phyloP scores from a whole-genome alignment of 2,113 vertebrate species.

The Labrus mixtus region DNA sequence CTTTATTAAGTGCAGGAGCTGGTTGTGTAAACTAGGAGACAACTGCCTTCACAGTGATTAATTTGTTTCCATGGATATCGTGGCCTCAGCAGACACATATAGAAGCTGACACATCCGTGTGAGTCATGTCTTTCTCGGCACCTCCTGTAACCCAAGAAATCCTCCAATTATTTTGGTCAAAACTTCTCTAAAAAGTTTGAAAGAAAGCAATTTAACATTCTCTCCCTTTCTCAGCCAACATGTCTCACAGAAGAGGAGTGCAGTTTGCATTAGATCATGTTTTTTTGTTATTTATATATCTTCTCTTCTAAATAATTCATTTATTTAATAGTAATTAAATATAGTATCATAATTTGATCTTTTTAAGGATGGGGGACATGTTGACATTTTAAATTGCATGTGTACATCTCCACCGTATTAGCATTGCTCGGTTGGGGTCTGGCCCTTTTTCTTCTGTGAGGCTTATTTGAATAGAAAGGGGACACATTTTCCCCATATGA shows the following conservation, averaged over 20 bases:
- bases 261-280: background rate
- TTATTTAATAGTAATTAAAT: no score
- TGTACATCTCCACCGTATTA: background rate
- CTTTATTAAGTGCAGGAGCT: background rate
- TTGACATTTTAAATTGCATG: background rate
- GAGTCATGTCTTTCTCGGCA: background rate
- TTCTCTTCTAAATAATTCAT: background rate
- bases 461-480: no score
- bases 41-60: background rate
- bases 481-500: no score
- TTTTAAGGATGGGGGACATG: background rate
- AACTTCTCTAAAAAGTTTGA: background rate
- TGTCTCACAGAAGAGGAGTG: background rate
- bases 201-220: background rate
- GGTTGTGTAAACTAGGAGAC: background rate
- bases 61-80: slow-evolving; percentile 27
- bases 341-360: background rate
- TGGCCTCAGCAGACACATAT: background rate
- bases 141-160: background rate
- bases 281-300: background rate
- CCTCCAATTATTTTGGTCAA: background rate
- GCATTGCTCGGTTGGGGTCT: no score
- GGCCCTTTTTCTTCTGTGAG: no score
- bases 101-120: background rate
- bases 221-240: background rate